Base-by-base conservation (phyloP, 2,888 invertebrate genomes). In the Aleiodes alternator region DNA sequence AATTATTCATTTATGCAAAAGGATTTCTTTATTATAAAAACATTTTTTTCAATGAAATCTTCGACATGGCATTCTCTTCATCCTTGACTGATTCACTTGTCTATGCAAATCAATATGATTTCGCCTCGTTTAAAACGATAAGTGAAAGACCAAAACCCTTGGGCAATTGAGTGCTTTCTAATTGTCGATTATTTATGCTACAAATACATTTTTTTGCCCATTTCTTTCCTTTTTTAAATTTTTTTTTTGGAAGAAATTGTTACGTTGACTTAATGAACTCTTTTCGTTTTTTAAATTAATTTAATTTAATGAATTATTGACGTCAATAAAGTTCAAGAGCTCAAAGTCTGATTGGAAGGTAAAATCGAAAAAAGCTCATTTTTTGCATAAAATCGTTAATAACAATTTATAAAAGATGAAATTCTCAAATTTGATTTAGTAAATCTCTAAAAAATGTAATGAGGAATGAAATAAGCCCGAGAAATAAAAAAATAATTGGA, bases 21-120 rank as follows among this genome's bases (percentile, higher is more conserved):
- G 43, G 43, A 43, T 43, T 43, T 43, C 43, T 43, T 43, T 9
- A 8, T 3, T 7, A 43, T 43, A 43, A 43, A 43, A 43, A 23
- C 23, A 1, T 23, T 23, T 9, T 43, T 43, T 8, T 3, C 43
- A 43, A 34, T 7, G 43, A 43, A 43, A 43, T 43, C 43, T 43
- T 43, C 43, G 11, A 43, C 43, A 43, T 43, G 43, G 43, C 43
- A 43, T 43, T 43, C 43, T 43, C 43, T 55, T 64, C 61, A 38
- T 51, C 34, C 34, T 51, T 61, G 50, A 51, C 51, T 50, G 72
- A 64, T 38, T 43, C 23, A 72, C 66, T 66, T 56, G 48, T 66
- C 53, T 72, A 72, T 72, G 72, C 72, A 72, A 72, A 72, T 72
- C 56, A 55, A 66, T 72, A 72, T 72, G 55, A 72, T 66, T 72